These are phyloP conservation scores for Brachylomia viminalis DNA, from an alignment of 2,888 invertebrate genomes.

Conservation along the genomic window DNA sequence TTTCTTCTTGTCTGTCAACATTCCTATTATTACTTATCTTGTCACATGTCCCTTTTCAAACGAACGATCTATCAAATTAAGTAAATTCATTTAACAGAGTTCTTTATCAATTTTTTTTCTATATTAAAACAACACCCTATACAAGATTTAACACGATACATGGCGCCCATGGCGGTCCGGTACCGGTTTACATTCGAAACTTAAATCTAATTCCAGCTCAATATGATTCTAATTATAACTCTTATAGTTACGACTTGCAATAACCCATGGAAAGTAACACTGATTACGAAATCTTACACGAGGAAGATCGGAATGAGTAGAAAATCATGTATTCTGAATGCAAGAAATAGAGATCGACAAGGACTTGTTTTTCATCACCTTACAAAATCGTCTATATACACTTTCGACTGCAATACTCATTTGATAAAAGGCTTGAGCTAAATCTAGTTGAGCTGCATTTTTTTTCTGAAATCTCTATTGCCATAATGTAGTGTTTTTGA, in stretches of 20 bases:
- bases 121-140: constrained; percentile 37
- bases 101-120: too few species aligned
- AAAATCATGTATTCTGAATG: constrained; percentile 44
- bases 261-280: constrained; percentile 54
- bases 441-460: not conserved
- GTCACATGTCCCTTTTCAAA: too few species aligned
- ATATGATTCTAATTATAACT: constrained; percentile 66
- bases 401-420: not conserved
- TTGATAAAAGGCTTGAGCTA: constrained; percentile 14
- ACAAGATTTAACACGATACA: constrained; percentile 44
- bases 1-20: not conserved
- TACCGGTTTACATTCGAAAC: constrained; percentile 69
- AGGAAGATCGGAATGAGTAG: constrained; percentile 10
- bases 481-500: not conserved
- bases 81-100: too few species aligned
- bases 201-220: constrained; percentile 62
- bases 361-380: constrained; percentile 20
- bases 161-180: constrained; percentile 55
- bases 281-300: constrained; percentile 44
- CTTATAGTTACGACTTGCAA: constrained; percentile 50
- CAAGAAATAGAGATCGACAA: constrained; percentile 4
- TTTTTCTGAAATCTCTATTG: not conserved
- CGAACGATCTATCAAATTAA: too few species aligned
- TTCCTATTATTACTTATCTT: not conserved
- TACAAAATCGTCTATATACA: not conserved